Percentiles rank a stretch among this genome's conserved stretches.
phyloP scores from a whole-genome alignment of 2,113 vertebrate genomes.

The Myocastor coypus region DNA sequence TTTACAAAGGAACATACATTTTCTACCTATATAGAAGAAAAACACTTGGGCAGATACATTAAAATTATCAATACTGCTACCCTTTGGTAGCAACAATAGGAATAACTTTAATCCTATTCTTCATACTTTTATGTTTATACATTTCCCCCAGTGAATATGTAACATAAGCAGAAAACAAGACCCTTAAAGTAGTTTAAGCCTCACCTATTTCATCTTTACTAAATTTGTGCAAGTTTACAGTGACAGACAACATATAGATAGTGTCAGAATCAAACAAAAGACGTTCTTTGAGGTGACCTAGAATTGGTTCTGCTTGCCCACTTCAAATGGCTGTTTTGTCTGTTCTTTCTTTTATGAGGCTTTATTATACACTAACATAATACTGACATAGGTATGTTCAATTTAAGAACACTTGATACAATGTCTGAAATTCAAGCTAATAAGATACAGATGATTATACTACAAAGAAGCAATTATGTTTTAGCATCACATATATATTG shows the following conservation, averaged over 20 bases:
- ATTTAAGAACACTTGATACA: conserved; percentile 49
- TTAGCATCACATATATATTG: neutral
- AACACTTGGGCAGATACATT: neutral
- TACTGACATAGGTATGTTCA: conserved; percentile 48
- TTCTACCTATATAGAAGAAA: neutral
- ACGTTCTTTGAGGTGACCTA: conserved; percentile 42
- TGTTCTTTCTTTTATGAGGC: conserved; percentile 17
- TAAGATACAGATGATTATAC: conserved; percentile 31
- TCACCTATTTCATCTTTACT: neutral
- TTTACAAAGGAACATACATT: conserved; percentile 36
- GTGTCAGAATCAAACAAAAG: conserved; percentile 55
- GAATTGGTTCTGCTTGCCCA: conserved; percentile 30
- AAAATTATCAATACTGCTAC: neutral
- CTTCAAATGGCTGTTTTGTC: conserved; percentile 39
- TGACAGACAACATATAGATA: conserved; percentile 47
- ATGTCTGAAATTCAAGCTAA: conserved; percentile 38
- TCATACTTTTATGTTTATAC: neutral
- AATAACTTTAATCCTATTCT: conserved; percentile 40
- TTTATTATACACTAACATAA: conserved; percentile 43
- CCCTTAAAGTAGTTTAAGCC: neutral
- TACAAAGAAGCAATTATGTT: conserved; percentile 25
- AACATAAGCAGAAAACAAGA: neutral
- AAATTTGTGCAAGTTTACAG: conserved; percentile 32
- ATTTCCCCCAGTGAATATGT: conserved; percentile 3
- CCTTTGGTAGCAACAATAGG: neutral